A percentile compares a stretch with the other conserved stretches of the same genome.
These are phyloP conservation scores for Choristoneura rosaceana DNA, from an alignment of 2,888 invertebrate genomes.

Conservation along the genomic window DNA sequence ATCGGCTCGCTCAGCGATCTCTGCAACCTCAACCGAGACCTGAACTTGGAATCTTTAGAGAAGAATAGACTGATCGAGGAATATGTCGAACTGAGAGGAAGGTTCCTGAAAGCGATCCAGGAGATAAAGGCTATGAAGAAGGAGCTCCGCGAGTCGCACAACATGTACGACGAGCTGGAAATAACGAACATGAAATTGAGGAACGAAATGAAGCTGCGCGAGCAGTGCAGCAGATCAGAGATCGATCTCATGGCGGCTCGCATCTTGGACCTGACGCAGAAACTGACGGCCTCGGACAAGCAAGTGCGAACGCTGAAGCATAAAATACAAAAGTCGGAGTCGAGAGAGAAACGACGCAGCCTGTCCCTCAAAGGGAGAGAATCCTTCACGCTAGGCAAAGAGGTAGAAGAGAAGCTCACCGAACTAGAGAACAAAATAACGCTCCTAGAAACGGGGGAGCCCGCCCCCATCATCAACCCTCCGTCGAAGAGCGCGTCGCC, in stretches of 20 bases:
- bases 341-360: conserved; percentile 91
- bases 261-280: conserved; percentile 93
- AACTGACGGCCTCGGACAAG: conserved; percentile 92
- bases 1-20: conserved; percentile 93
- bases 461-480: conserved; percentile 74
- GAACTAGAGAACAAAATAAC: conserved; percentile 92
- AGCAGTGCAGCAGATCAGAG: conserved; percentile 89
- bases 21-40: conserved; percentile 91
- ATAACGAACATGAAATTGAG: conserved; percentile 90
- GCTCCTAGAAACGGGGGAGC: conserved; percentile 85
- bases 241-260: conserved; percentile 92
- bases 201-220: conserved; percentile 88
- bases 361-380: conserved; percentile 93
- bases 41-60: conserved; percentile 90
- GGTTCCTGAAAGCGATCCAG: conserved; percentile 93
- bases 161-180: conserved; percentile 92
- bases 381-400: conserved; percentile 92
- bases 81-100: conserved; percentile 90
- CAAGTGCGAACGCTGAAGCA: conserved; percentile 92
- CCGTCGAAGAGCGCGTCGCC: conserved; percentile 84
- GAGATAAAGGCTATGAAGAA: conserved; percentile 94
- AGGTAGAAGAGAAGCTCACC: conserved; percentile 93
- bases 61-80: conserved; percentile 92
- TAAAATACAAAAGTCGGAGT: conserved; percentile 91
- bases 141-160: conserved; percentile 92